Evolutionary conservation across 2,888 invertebrate species (phyloP).

Genomic region (Drosophila peninsularis): DNA sequence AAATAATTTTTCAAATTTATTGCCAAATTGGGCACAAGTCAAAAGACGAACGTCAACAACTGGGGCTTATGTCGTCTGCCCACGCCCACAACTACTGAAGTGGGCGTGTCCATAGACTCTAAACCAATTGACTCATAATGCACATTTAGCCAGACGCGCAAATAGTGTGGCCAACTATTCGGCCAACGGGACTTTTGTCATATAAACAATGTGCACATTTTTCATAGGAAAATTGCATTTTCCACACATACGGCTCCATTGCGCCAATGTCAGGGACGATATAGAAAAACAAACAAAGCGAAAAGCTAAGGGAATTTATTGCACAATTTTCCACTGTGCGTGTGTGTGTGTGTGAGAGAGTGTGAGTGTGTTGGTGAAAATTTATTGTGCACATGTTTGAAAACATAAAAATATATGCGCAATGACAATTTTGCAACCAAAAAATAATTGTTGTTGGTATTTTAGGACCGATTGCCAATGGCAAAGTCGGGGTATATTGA

Average conservation of each 20-base stretch:
- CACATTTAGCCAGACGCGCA: constrained; percentile 27
- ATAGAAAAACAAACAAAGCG: constrained; percentile 8
- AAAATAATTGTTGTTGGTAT: constrained; percentile 38
- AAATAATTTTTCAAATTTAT: constrained; percentile 72
- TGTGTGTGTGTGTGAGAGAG: neutral
- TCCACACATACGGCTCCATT: constrained; percentile 36
- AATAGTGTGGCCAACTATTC: constrained; percentile 28
- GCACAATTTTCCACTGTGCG: constrained; percentile 18
- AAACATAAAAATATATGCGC: constrained; percentile 53
- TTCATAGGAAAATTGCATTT: constrained; percentile 37
- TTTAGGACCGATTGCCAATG: neutral
- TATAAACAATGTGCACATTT: constrained; percentile 46
- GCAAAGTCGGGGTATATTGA: neutral
- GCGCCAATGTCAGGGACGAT: constrained; percentile 69
- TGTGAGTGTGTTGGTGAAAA: constrained; percentile 14
- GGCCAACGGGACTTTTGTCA: constrained; percentile 35
- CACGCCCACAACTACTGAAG: neutral
- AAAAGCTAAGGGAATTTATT: constrained; percentile 58
- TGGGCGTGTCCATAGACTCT: constrained; percentile 53
- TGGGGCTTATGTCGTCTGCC: neutral
- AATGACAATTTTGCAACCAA: constrained; percentile 44
- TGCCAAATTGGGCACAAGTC: constrained; percentile 76
- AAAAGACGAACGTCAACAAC: constrained; percentile 50
- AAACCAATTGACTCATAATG: constrained; percentile 44
- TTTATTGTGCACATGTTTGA: constrained; percentile 69